These are phyloP conservation scores for Tupiocoris notatus DNA, from an alignment of 2,888 invertebrate species.

Conservation along the genomic window DNA sequence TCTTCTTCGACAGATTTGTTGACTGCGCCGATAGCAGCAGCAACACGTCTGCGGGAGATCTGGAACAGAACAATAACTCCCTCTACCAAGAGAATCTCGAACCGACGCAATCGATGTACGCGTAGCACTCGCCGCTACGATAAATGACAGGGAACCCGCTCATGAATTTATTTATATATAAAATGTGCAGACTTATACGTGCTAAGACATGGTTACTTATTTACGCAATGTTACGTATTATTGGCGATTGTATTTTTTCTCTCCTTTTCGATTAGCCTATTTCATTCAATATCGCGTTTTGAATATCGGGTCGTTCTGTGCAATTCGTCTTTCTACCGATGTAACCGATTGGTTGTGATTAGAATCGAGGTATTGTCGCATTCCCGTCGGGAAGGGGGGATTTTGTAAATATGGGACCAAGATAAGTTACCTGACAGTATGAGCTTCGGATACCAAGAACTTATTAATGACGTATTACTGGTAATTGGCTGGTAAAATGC, in stretches of 20 bases:
- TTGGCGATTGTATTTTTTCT: neutral
- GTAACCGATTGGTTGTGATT: neutral
- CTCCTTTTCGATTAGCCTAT: neutral
- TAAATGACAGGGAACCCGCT: neutral
- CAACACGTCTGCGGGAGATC: slow-evolving; percentile 46
- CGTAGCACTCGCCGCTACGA: slow-evolving; percentile 28
- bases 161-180: neutral
- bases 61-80: slow-evolving; percentile 51
- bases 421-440: neutral
- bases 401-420: neutral
- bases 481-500: neutral
- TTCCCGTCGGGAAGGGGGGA: neutral
- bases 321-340: neutral
- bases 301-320: too few relatives aligned
- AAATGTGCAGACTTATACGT: neutral
- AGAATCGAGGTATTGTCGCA: too few relatives aligned
- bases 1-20: slow-evolving; percentile 48
- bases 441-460: too few relatives aligned
- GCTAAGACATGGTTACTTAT: neutral
- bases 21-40: slow-evolving; percentile 49
- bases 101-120: slow-evolving; percentile 41
- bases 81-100: slow-evolving; percentile 51
- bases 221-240: neutral
- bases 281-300: neutral
- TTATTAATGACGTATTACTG: neutral